Conservation (phyloP, 1,140 invertebrate species). For the Pseudobourletiella spinata region DNA sequence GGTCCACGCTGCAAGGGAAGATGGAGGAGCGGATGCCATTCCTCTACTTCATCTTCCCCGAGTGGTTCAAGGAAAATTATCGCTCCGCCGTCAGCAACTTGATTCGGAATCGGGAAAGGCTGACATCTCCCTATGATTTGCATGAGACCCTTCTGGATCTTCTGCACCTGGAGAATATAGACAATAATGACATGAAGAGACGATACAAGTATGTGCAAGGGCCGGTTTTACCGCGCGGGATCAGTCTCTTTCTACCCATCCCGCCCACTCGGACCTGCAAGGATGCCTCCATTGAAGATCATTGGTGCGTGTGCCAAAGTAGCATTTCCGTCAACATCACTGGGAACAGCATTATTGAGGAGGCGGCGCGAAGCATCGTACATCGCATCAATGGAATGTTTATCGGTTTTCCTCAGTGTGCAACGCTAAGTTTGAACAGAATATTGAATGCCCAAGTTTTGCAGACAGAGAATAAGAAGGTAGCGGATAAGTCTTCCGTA, state of each 20-base stretch:
- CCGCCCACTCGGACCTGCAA: conserved; percentile 46
- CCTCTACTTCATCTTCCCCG: conserved; percentile 66
- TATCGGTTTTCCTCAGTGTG: conserved; percentile 44
- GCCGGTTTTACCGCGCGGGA: conserved; percentile 16
- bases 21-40: conserved; percentile 84
- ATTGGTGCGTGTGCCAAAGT: conserved; percentile 13
- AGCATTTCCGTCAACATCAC: neutral
- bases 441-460: conserved; percentile 37
- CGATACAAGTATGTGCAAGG: neutral
- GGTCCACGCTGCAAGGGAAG: conserved; percentile 71
- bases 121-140: conserved; percentile 75
- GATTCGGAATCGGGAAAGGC: conserved; percentile 56
- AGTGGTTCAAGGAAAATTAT: conserved; percentile 56
- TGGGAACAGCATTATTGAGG: neutral
- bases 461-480: neutral
- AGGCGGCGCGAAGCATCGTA: conserved; percentile 41
- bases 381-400: conserved; percentile 54
- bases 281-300: conserved; percentile 53
- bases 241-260: conserved; percentile 3
- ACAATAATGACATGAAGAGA: conserved; percentile 29
- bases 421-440: conserved; percentile 45
- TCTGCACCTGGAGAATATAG: conserved; percentile 41
- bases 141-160: conserved; percentile 62
- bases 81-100: conserved; percentile 57
- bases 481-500: neutral